Evolutionary conservation across 2,888 invertebrate genomes (phyloP).

Genomic region (Lamellibrachia columna): DNA sequence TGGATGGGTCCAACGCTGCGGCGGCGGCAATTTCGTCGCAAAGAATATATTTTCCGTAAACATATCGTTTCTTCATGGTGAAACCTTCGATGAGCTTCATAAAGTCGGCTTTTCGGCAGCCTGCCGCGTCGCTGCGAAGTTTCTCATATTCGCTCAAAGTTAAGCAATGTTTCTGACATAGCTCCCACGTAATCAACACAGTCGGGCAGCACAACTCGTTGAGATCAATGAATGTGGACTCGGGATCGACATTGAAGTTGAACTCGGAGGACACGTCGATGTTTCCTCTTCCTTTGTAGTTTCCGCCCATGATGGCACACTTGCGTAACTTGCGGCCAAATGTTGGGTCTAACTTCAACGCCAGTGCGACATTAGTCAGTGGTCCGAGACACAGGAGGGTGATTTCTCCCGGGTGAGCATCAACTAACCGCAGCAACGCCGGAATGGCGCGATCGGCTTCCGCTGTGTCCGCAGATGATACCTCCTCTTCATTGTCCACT

Average conservation of each 20-base stretch:
- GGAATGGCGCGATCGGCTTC: not conserved
- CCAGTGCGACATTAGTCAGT: slow-evolving; percentile 82
- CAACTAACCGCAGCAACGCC: not conserved
- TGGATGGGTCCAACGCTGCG: not conserved
- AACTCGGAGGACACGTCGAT: slow-evolving; percentile 74
- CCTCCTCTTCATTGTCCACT: not conserved
- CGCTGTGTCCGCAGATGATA: not conserved
- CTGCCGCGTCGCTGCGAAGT: not conserved
- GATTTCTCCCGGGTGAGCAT: not conserved
- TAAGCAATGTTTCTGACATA: slow-evolving; percentile 50
- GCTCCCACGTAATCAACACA: slow-evolving; percentile 78
- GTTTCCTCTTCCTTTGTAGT: slow-evolving; percentile 70
- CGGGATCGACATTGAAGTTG: slow-evolving; percentile 81
- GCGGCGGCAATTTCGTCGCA: slow-evolving; percentile 6
- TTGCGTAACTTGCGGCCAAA: slow-evolving; percentile 75
- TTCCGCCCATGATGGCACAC: slow-evolving; percentile 83
- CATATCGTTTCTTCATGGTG: not conserved
- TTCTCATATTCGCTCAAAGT: not conserved
- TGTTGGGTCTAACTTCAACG: slow-evolving; percentile 75
- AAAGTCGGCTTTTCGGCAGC: not conserved
- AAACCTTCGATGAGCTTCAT: not conserved
- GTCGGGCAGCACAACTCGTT: slow-evolving; percentile 71
- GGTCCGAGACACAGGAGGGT: slow-evolving; percentile 72
- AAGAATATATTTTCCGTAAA: not conserved
- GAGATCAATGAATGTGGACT: slow-evolving; percentile 80